Evolutionary conservation across 2,797 vertebrate genomes (phyloP), one percentile per base, ranked within the genome.

Genomic region (Uromys caudimaculatus): DNA sequence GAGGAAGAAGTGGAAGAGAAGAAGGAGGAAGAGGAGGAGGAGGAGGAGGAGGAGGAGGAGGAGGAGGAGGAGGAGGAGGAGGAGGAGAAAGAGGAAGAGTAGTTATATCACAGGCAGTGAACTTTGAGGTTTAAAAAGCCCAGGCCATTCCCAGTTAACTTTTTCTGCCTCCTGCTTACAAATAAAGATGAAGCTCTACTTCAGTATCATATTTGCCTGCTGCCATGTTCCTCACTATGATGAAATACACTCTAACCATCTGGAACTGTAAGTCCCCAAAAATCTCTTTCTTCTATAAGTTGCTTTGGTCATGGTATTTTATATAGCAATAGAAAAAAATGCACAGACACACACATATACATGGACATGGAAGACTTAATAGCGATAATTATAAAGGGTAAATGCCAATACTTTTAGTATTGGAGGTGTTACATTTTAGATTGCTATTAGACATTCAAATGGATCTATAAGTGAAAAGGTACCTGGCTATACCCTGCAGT

Each of bases 401-500:
- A 90, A 88, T 32, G 83, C 50, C 32, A 77, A 41, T 32, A 81
- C 27, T n/a, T 90, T 92, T n/a, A 16, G 41, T 87, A 87, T 93
- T 17, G 54, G 23, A 83, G 24, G 58, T 64, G 27, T 64, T 90
- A 58, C 71, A 29, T 90, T 90, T 92, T 67, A 92, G 23, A 89
- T 93, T 89, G 16, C n/a, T 86, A 78, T 77, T 86, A 92, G 41
- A 76, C 50, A 88, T 90, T n/a, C 78, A 85, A 92, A n/a, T 84
- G 29, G 19, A 76, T 16, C 77, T 76, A 41, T n/a, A 95, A 90
- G 9, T 32, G 91, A 77, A 8, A 32, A 89, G 24, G 35, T 41
- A 77, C 12, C 52, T 91, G n/a, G 90, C 52, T 75, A 75, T 60
- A 78, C 17, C 93, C 29, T 85, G 47, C 44, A 60, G 24, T 93